Percentiles rank a stretch among this genome's conserved stretches.
Conservation (phyloP, 64 coral and sea anemone genomes). For the Actinia equina region DNA sequence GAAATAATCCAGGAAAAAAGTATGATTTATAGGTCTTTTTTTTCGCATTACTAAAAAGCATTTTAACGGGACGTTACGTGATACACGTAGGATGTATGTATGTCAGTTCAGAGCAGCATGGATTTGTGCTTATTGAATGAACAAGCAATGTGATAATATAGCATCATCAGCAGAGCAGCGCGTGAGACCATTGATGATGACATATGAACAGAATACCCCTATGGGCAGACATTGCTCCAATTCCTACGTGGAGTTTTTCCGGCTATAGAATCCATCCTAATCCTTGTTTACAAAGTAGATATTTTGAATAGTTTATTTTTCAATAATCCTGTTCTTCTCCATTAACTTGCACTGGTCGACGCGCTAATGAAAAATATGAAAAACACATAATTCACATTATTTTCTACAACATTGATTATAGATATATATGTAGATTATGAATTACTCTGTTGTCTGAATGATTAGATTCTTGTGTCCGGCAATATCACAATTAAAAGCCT, state of each 20-base stretch:
- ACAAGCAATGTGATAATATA: not conserved
- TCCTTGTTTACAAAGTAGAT: not conserved
- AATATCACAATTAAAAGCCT: too few relatives aligned
- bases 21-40: not conserved
- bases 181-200: not conserved
- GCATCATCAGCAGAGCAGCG: not conserved
- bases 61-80: not conserved
- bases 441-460: too few relatives aligned
- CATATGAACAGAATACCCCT: conserved; percentile 3
- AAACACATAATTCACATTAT: too few relatives aligned
- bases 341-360: too few relatives aligned
- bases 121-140: not conserved
- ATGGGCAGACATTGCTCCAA: conserved; percentile 16
- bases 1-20: too few relatives aligned
- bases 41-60: not conserved
- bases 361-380: too few relatives aligned
- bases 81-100: too few relatives aligned
- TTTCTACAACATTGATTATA: too few relatives aligned
- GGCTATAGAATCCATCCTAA: not conserved
- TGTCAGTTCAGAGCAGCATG: not conserved
- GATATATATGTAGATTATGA: too few relatives aligned
- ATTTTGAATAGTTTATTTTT: not conserved
- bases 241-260: not conserved
- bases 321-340: too few relatives aligned
- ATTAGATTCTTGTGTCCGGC: too few relatives aligned